Percentiles rank a stretch among this genome's conserved stretches.
Conservation (phyloP, 2,888 invertebrate genomes). For the Coelopa pilipes region DNA sequence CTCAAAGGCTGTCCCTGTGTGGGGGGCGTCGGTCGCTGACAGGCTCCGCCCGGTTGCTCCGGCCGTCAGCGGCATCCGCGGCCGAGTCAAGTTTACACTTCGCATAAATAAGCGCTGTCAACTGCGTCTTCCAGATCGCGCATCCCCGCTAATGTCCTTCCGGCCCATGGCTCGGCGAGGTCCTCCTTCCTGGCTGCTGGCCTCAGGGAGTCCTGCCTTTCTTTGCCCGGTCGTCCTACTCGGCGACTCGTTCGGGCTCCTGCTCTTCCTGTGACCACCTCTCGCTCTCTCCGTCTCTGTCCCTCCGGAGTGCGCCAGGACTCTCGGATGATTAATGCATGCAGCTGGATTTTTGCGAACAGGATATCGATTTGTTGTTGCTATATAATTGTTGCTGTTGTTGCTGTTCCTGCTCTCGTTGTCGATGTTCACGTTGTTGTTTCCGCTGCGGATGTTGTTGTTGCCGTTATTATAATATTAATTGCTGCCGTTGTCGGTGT, state of each 20-base stretch:
- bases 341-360: constrained; percentile 37
- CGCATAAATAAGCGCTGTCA: constrained; percentile 54
- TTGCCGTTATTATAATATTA: too few relatives aligned
- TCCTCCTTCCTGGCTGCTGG: too few relatives aligned
- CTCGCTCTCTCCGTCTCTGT: too few relatives aligned
- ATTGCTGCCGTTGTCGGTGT: not conserved
- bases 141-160: not conserved
- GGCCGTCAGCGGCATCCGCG: constrained; percentile 36
- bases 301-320: constrained; percentile 33
- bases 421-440: constrained; percentile 7
- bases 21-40: too few relatives aligned
- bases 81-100: constrained; percentile 56
- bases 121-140: not conserved
- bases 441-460: not conserved
- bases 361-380: constrained; percentile 34
- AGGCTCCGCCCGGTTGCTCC: not conserved
- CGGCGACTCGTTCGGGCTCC: too few relatives aligned
- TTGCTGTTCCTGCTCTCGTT: not conserved
- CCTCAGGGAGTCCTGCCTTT: too few relatives aligned
- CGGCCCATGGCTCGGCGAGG: not conserved
- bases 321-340: constrained; percentile 55
- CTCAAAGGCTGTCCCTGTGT: not conserved
- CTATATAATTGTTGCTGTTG: constrained; percentile 25
- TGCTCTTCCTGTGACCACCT: too few relatives aligned
- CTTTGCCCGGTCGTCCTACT: too few relatives aligned